These are phyloP conservation scores for Lophotriccus pileatus DNA, from an alignment of 2,797 vertebrate species.

Conservation along the genomic window DNA sequence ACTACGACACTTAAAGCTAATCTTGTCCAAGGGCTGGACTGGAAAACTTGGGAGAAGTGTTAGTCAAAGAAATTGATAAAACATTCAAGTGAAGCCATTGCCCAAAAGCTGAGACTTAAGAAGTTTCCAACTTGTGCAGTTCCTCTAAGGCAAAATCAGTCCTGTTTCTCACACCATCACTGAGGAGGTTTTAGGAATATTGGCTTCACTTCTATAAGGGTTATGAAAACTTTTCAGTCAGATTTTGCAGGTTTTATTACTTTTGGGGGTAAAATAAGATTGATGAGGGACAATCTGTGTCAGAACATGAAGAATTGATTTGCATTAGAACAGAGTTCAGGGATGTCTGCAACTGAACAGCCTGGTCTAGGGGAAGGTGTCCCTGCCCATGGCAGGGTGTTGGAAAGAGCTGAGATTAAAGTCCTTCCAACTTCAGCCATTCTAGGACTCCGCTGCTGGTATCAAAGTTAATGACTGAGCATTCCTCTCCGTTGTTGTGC, in stretches of 20 bases:
- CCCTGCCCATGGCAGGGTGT: background rate
- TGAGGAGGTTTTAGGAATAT: background rate
- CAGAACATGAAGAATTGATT: background rate
- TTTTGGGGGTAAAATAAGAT: background rate
- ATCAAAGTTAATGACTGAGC: background rate
- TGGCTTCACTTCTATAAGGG: background rate
- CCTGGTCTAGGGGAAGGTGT: background rate
- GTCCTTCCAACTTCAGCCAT: background rate
- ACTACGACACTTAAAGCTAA: background rate
- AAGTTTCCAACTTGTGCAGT: background rate
- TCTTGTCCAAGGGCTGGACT: background rate
- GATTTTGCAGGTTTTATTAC: background rate
- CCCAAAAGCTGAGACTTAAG: background rate
- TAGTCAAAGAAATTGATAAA: background rate
- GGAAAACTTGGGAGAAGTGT: background rate
- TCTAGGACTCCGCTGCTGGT: background rate
- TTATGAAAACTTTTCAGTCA: background rate
- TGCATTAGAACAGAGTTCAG: background rate
- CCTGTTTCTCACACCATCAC: background rate
- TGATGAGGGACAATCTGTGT: background rate
- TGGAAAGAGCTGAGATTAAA: background rate
- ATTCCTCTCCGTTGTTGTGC: background rate
- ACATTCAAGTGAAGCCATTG: background rate
- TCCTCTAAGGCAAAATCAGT: background rate
- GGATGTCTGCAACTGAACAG: background rate